A percentile compares a stretch with the other conserved stretches of the same genome.
These are phyloP conservation scores for Onychostoma macrolepis DNA, from an alignment of 2,113 vertebrate genomes.

Conservation along the genomic window DNA sequence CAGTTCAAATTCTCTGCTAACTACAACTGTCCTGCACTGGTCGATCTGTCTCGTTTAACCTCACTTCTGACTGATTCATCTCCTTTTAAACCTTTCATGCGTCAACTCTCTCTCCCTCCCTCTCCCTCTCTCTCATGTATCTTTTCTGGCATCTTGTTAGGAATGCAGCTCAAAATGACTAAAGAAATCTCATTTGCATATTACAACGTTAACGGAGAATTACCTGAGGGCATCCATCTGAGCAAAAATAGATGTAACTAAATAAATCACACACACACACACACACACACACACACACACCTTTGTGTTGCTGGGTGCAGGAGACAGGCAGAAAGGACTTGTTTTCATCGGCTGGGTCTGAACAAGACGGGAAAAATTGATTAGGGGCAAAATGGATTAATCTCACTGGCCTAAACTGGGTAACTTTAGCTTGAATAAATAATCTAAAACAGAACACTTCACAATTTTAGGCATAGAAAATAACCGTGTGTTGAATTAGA, in stretches of 20 bases:
- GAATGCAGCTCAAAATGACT: neutral
- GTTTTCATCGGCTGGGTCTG: slow-evolving; percentile 82
- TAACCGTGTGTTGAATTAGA: neutral
- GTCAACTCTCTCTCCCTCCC: slow-evolving; percentile 46
- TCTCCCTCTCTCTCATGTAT: slow-evolving; percentile 43
- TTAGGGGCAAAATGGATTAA: neutral
- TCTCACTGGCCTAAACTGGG: neutral
- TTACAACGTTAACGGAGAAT: slow-evolving; percentile 24
- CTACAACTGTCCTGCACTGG: slow-evolving; percentile 53
- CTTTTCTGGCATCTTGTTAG: slow-evolving; percentile 6
- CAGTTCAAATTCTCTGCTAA: neutral
- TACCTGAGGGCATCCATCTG: neutral
- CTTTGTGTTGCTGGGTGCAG: slow-evolving; percentile 79
- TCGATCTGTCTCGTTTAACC: slow-evolving; percentile 21
- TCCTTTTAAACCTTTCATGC: too few species aligned
- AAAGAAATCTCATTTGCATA: slow-evolving; percentile 56
- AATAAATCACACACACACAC: neutral
- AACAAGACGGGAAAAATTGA: slow-evolving; percentile 10
- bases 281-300: slow-evolving; percentile 68
- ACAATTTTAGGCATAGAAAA: neutral
- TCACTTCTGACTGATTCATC: slow-evolving; percentile 46
- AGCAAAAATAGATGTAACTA: neutral
- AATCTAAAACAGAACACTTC: neutral
- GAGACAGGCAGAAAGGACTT: slow-evolving; percentile 80
- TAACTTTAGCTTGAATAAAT: neutral